These are phyloP conservation scores for Naja naja DNA, from an alignment of 2,113 vertebrate species.

Conservation along the genomic window DNA sequence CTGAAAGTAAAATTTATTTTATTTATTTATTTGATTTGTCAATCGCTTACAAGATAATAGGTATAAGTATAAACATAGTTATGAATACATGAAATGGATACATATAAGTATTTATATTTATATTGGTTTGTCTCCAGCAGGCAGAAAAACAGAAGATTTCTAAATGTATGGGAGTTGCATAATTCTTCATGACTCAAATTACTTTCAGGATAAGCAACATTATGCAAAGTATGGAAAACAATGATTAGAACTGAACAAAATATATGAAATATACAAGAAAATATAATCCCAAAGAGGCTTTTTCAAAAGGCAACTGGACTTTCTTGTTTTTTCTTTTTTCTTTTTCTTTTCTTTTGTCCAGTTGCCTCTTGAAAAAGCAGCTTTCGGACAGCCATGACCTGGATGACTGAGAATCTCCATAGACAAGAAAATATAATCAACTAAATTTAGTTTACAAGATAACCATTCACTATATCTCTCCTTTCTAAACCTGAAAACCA, in stretches of 20 bases:
- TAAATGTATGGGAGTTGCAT: not conserved
- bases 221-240: not conserved
- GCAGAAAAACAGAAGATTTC: slow-evolving; percentile 20
- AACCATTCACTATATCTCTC: not conserved
- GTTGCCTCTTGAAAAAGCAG: too few species aligned
- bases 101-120: too few species aligned
- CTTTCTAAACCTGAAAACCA: not conserved
- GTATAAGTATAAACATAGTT: too few species aligned
- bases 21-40: too few species aligned
- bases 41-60: too few species aligned
- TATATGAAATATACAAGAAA: not conserved
- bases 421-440: not conserved
- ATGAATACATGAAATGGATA: too few species aligned
- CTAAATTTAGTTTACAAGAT: not conserved
- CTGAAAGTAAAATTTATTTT: not conserved
- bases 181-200: not conserved
- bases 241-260: not conserved
- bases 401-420: too few species aligned
- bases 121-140: not conserved
- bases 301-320: too few species aligned
- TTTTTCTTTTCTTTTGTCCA: too few species aligned
- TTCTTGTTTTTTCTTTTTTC: too few species aligned
- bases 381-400: too few species aligned
- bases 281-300: not conserved
- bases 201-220: not conserved